Percentiles rank a stretch among this genome's conserved stretches.
Conservation (phyloP, 2,797 vertebrate genomes). For the Triplophysa yarkandensis region DNA sequence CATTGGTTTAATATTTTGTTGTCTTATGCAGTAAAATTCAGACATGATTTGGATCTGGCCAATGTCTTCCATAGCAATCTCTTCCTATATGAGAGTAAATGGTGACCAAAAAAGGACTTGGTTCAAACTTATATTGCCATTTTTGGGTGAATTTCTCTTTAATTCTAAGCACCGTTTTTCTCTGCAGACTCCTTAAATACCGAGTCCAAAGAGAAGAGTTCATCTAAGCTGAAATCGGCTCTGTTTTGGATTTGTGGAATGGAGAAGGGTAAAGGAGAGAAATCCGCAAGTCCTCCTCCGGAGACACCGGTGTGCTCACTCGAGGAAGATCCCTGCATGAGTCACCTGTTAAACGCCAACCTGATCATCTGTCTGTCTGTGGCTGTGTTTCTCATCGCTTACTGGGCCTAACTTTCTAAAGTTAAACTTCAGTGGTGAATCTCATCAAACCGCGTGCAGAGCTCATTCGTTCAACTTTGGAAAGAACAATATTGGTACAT, state of each 20-base stretch:
- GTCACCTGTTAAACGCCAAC: conserved; percentile 80
- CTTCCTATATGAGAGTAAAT: too few relatives aligned
- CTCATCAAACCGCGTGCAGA: background rate
- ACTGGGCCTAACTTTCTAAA: conserved; percentile 73
- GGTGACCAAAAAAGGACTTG: too few relatives aligned
- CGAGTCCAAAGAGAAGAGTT: conserved; percentile 35
- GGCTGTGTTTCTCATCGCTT: conserved; percentile 84
- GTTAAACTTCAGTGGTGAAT: background rate
- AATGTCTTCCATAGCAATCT: too few relatives aligned
- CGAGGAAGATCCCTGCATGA: conserved; percentile 76
- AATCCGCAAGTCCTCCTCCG: rapidly evolving
- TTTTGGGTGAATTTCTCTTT: too few relatives aligned
- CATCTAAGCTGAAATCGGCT: conserved; percentile 70
- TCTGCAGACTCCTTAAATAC: conserved; percentile 61
- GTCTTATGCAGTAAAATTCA: background rate
- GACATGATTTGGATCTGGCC: too few relatives aligned
- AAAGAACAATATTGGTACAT: background rate
- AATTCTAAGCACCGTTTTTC: conserved; percentile 10
- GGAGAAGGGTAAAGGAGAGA: conserved; percentile 65
- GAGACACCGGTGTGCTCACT: conserved; percentile 61
- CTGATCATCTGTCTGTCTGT: conserved; percentile 82
- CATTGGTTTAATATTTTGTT: background rate
- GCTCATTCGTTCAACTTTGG: background rate
- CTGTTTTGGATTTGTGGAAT: conserved; percentile 92
- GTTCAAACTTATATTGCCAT: too few relatives aligned